A percentile compares a stretch with the other conserved stretches of the same genome.
Conservation (phyloP, 2,888 invertebrate genomes). For the Eristalinus sepulchralis region DNA sequence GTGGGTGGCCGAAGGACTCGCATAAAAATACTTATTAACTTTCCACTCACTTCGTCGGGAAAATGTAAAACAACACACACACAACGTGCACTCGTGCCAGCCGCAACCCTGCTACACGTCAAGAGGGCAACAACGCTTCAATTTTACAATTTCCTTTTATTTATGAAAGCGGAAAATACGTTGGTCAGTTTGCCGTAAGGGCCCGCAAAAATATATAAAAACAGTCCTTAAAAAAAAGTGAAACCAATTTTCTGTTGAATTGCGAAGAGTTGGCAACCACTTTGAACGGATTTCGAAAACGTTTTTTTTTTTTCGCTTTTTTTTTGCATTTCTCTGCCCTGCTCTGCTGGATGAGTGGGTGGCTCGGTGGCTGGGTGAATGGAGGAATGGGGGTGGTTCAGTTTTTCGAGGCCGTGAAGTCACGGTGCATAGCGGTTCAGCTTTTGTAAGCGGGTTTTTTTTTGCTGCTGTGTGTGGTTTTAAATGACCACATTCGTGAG, state of each 20-base stretch:
- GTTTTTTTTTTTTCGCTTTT: conserved; percentile 23
- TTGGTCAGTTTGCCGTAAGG: conserved; percentile 66
- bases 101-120: conserved; percentile 29
- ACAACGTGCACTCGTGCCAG: background rate
- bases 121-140: conserved; percentile 62
- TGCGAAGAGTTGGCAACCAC: conserved; percentile 45
- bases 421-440: background rate
- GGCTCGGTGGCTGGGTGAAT: too few relatives aligned
- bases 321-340: conserved; percentile 11
- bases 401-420: conserved; percentile 43
- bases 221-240: conserved; percentile 64
- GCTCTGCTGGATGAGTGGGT: background rate
- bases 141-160: conserved; percentile 71
- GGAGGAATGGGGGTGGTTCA: conserved; percentile 1
- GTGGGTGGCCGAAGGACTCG: conserved; percentile 50
- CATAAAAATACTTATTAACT: conserved; percentile 68
- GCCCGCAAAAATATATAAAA: conserved; percentile 54
- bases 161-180: conserved; percentile 69
- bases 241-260: conserved; percentile 66
- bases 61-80: conserved; percentile 31
- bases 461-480: background rate
- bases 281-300: conserved; percentile 53
- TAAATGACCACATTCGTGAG: conserved; percentile 51
- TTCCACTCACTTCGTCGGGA: conserved; percentile 52
- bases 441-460: background rate